These are phyloP conservation scores for Mustela erminea DNA, from an alignment of 2,797 vertebrate genomes.

Conservation along the genomic window DNA sequence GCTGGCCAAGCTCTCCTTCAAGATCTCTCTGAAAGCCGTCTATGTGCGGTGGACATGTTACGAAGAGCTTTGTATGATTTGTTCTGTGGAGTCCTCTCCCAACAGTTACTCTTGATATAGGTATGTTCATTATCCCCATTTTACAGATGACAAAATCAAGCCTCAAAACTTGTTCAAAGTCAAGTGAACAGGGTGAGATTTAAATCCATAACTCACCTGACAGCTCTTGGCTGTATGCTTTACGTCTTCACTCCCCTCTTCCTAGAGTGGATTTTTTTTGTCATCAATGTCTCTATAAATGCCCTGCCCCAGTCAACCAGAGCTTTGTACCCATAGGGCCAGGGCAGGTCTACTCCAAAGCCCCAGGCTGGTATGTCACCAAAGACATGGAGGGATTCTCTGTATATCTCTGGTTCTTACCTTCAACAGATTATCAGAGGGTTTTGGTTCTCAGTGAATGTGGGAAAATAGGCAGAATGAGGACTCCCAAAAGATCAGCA, in stretches of 20 bases:
- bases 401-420: background rate
- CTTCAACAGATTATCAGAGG: background rate
- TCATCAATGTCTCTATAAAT: background rate
- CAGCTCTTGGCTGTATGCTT: background rate
- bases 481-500: background rate
- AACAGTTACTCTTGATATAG: background rate
- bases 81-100: background rate
- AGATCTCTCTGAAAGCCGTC: background rate
- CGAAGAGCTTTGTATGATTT: background rate
- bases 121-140: background rate
- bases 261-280: background rate
- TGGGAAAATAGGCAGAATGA: background rate
- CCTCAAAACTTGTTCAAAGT: background rate
- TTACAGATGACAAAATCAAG: background rate
- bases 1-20: background rate
- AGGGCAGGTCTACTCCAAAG: background rate
- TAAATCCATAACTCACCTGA: background rate
- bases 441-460: background rate
- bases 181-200: background rate
- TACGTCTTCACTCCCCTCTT: too few species aligned
- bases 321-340: background rate
- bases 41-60: accelerated
- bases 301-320: background rate
- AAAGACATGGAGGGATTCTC: background rate
- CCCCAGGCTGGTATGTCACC: background rate